These are phyloP conservation scores for Ceyx erithaca DNA, from an alignment of 2,797 vertebrate genomes.

Conservation along the genomic window DNA sequence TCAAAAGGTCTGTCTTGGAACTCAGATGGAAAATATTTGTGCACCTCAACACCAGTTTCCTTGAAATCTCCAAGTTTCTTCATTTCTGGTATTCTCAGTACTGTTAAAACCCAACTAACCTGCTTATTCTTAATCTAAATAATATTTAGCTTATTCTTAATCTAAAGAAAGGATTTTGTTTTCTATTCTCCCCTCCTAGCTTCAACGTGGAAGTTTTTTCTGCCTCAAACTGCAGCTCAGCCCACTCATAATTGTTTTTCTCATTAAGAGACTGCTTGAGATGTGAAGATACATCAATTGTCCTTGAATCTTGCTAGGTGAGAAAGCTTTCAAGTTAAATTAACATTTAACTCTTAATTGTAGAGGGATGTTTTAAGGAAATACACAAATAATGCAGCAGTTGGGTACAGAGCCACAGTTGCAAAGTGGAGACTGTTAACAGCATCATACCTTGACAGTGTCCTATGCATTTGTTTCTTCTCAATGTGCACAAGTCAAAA, in stretches of 20 bases:
- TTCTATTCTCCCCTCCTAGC: background rate
- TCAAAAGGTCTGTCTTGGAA: background rate
- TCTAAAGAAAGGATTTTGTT: background rate
- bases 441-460: background rate
- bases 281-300: background rate
- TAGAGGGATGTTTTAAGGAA: background rate
- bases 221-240: background rate
- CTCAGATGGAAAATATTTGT: background rate
- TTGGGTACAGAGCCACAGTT: background rate
- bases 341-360: background rate
- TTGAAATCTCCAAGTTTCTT: background rate
- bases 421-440: background rate
- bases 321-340: background rate
- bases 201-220: background rate
- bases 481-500: background rate
- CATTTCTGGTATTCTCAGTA: background rate
- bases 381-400: background rate
- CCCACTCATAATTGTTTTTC: background rate
- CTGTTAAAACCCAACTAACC: background rate
- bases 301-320: background rate
- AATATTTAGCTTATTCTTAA: background rate
- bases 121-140: background rate
- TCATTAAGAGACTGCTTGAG: background rate
- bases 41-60: background rate
- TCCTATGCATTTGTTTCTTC: background rate